These are phyloP conservation scores for Vanessa tameamea DNA, from an alignment of 1,140 invertebrate species.

Conservation along the genomic window DNA sequence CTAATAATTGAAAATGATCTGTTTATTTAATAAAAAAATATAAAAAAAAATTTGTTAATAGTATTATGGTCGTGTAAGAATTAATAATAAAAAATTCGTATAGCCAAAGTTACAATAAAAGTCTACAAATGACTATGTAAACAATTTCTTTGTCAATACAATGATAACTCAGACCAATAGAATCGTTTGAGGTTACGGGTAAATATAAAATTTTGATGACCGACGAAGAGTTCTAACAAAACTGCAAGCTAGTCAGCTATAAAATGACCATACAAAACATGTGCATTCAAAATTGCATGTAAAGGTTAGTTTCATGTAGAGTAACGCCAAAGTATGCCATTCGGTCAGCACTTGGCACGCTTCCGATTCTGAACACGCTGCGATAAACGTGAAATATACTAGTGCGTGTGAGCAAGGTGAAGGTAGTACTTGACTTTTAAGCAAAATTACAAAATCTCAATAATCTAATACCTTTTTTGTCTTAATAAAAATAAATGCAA, in stretches of 20 bases:
- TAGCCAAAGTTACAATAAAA: not conserved
- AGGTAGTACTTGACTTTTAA: conserved; percentile 12
- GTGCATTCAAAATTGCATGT: not conserved
- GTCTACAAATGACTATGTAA: no score
- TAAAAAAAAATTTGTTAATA: no score
- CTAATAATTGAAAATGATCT: no score
- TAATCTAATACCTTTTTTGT: no score
- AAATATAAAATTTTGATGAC: no score
- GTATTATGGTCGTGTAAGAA: no score
- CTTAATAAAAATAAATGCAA: no score
- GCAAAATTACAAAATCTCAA: not conserved
- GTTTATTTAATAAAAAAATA: no score
- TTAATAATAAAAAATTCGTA: not conserved
- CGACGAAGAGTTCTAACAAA: no score
- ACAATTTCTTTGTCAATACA: no score
- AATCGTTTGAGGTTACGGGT: no score
- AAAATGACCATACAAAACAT: not conserved
- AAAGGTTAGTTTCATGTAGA: conserved; percentile 11
- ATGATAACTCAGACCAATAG: no score
- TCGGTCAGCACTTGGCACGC: conserved; percentile 28
- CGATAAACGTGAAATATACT: conserved; percentile 21
- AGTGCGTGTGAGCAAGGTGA: conserved; percentile 15
- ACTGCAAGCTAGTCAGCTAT: not conserved
- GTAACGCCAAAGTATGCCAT: conserved; percentile 20
- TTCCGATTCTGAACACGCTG: conserved; percentile 22